Conservation (phyloP, 2,113 vertebrate species). For the Rhinichthys klamathensis region DNA sequence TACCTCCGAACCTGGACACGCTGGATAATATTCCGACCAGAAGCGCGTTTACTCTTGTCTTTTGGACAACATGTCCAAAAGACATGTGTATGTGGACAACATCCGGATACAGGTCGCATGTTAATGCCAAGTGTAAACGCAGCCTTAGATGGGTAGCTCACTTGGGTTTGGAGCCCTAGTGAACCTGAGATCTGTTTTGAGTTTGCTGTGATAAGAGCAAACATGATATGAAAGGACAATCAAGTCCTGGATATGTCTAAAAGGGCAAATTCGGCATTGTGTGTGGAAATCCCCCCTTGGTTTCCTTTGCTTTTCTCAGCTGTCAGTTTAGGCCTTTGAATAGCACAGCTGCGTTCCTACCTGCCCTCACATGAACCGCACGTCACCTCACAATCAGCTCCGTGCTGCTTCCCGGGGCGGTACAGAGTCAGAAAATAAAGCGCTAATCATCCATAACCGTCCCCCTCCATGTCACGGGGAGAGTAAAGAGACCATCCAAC, state of each 20-base stretch:
- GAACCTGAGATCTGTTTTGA: neutral
- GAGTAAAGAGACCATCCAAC: slow-evolving; percentile 36
- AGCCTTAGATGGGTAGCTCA: neutral
- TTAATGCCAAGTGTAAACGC: too few relatives aligned
- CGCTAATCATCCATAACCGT: slow-evolving; percentile 42
- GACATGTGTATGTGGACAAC: too few relatives aligned
- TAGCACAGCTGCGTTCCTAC: slow-evolving; percentile 27
- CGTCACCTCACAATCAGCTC: slow-evolving; percentile 30
- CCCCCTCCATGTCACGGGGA: slow-evolving; percentile 24
- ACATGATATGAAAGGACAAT: neutral
- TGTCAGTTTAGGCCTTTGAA: slow-evolving; percentile 15
- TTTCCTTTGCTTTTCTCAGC: slow-evolving; percentile 13
- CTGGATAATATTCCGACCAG: too few relatives aligned
- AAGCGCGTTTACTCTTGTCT: too few relatives aligned
- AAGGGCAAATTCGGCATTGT: neutral
- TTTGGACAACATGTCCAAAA: too few relatives aligned
- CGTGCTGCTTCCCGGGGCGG: slow-evolving; percentile 38
- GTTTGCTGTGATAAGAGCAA: neutral
- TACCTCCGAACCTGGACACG: too few relatives aligned
- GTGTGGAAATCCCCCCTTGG: slow-evolving; percentile 7
- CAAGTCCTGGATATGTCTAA: neutral
- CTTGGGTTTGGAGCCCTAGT: neutral
- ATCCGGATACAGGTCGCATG: too few relatives aligned
- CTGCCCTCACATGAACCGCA: slow-evolving; percentile 38
- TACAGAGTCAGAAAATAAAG: slow-evolving; percentile 43